phyloP scores from a whole-genome alignment of 2,797 vertebrate genomes.

The Falco concolor region DNA sequence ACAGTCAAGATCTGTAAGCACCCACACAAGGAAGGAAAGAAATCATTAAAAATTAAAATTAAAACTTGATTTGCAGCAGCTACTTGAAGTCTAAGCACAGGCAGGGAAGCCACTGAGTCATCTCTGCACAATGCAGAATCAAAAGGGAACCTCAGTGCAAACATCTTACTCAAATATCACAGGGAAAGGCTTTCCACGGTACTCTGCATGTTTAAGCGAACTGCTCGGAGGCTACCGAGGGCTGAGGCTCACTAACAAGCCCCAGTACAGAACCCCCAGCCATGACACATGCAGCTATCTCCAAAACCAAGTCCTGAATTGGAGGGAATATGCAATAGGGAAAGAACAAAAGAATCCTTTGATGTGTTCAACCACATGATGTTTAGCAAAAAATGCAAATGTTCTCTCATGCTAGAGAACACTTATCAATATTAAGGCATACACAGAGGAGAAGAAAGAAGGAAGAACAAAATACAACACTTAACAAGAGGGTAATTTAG shows the following conservation, averaged over 20 bases:
- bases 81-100: background rate
- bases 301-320: background rate
- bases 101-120: background rate
- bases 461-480: slow-evolving; percentile 65
- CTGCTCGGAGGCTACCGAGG: background rate
- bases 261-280: background rate
- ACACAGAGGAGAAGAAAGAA: slow-evolving; percentile 68
- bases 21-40: background rate
- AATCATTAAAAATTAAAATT: background rate
- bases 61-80: background rate
- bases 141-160: background rate
- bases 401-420: slow-evolving; percentile 33
- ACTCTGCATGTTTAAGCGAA: background rate
- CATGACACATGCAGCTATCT: background rate
- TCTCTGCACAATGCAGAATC: background rate
- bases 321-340: background rate
- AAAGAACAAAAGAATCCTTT: slow-evolving; percentile 52
- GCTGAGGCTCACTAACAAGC: background rate
- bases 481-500: slow-evolving; percentile 71
- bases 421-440: slow-evolving; percentile 73
- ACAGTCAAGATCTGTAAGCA: background rate
- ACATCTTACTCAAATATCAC: background rate
- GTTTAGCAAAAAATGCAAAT: slow-evolving; percentile 68
- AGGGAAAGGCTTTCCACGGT: background rate
- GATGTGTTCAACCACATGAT: slow-evolving; percentile 40